A percentile compares a stretch with the other conserved stretches of the same genome.
These are phyloP conservation scores for Neoarius graeffei DNA, from an alignment of 2,113 vertebrate species.

Conservation along the genomic window DNA sequence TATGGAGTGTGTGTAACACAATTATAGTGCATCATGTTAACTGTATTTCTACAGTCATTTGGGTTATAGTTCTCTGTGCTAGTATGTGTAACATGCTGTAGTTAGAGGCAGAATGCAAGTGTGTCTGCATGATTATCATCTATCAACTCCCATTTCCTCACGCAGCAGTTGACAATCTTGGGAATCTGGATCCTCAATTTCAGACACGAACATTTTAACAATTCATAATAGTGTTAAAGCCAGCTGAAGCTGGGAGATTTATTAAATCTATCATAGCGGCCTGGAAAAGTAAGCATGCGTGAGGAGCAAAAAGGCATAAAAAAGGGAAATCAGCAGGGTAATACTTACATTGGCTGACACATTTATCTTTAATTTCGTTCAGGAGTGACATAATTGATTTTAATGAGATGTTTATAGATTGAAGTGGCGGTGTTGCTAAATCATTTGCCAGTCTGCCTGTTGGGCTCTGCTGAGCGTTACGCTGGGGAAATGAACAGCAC, in stretches of 20 bases:
- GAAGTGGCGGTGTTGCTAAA: conserved; percentile 73
- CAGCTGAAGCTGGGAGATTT: conserved; percentile 80
- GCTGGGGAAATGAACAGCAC: conserved; percentile 50
- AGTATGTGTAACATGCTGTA: neutral
- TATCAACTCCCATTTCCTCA: conserved; percentile 49
- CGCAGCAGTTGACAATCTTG: conserved; percentile 60
- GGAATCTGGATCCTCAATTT: conserved; percentile 41
- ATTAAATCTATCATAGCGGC: conserved; percentile 77
- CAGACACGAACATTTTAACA: conserved; percentile 77
- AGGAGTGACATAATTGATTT: conserved; percentile 81
- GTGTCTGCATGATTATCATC: conserved; percentile 43
- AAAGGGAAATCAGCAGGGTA: conserved; percentile 75
- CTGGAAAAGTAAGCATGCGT: conserved; percentile 73
- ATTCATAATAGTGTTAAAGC: conserved; percentile 88
- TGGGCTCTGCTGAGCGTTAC: conserved; percentile 61
- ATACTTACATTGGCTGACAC: conserved; percentile 81
- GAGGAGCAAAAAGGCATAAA: conserved; percentile 63
- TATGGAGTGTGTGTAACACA: neutral
- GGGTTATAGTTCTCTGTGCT: neutral
- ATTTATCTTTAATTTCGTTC: conserved; percentile 87
- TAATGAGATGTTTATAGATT: conserved; percentile 77
- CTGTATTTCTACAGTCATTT: neutral
- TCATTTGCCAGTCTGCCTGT: conserved; percentile 68
- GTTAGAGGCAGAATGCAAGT: neutral
- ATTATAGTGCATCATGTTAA: neutral